A percentile compares a stretch with the other conserved stretches of the same genome.
Conservation (phyloP, 2,797 vertebrate species). For the Smutsia gigantea region DNA sequence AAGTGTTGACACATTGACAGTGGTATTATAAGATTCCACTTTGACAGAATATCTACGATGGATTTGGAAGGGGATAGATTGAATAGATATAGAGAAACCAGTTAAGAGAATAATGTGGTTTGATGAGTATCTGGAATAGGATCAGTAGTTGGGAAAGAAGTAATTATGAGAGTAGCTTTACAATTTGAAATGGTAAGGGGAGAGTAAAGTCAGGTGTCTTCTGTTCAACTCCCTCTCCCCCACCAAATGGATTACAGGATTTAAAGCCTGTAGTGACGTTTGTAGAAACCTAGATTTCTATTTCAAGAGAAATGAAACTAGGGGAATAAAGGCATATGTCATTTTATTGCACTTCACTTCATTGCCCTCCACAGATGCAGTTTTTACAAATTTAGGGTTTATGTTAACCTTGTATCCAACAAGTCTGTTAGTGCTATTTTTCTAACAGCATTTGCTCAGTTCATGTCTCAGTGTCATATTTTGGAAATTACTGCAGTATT, state of each 20-base stretch:
- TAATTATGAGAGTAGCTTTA: conserved; percentile 6
- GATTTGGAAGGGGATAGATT: background rate
- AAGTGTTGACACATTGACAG: background rate
- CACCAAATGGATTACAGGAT: background rate
- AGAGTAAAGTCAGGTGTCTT: background rate
- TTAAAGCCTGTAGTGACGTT: background rate
- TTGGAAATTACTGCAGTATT: too few relatives aligned
- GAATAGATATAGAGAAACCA: background rate
- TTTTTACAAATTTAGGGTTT: too few relatives aligned
- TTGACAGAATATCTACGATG: background rate
- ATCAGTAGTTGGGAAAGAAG: background rate
- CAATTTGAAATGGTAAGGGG: background rate
- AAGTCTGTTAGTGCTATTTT: too few relatives aligned
- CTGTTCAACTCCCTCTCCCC: background rate
- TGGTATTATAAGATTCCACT: background rate
- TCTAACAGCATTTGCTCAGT: too few relatives aligned
- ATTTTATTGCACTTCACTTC: too few relatives aligned
- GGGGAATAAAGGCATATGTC: background rate
- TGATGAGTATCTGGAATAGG: background rate
- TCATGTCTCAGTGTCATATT: too few relatives aligned
- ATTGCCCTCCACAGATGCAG: too few relatives aligned
- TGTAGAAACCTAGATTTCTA: background rate
- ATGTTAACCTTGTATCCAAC: too few relatives aligned
- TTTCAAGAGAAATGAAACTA: background rate
- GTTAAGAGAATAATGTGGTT: background rate